Conservation (phyloP, 30 jellyfish, hydroid and myxozoan species). For the Cassiopea xamachana region DNA sequence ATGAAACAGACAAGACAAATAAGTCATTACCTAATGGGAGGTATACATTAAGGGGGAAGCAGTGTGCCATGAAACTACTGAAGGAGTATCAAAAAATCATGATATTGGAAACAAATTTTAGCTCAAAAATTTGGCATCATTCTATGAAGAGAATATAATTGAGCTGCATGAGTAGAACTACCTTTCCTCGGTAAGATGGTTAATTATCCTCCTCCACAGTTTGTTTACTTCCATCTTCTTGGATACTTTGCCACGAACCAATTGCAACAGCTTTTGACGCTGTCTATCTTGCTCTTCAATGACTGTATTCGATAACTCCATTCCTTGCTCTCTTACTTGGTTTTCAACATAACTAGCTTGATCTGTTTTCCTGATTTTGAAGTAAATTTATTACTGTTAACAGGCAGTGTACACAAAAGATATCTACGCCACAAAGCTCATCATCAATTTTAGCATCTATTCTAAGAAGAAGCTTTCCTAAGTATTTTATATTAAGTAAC, state of each 20-base stretch:
- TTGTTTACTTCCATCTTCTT: slow-evolving; percentile 87
- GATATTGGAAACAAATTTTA: no score
- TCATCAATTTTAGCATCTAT: no score
- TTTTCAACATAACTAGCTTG: slow-evolving; percentile 46
- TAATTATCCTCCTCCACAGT: slow-evolving; percentile 83
- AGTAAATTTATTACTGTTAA: not conserved
- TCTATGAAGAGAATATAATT: no score
- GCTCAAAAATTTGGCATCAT: no score
- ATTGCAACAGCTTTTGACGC: slow-evolving; percentile 82
- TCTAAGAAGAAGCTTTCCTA: no score
- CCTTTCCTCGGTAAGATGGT: slow-evolving; percentile 94
- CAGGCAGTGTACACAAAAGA: no score
- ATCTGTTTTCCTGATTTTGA: slow-evolving; percentile 43
- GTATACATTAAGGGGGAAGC: no score
- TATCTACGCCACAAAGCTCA: no score
- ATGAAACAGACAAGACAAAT: not conserved
- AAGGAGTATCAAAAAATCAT: no score
- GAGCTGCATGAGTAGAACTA: not conserved
- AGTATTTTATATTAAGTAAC: no score
- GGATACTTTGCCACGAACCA: slow-evolving; percentile 85
- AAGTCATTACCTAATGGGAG: no score
- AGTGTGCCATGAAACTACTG: no score
- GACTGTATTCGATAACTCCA: slow-evolving; percentile 83
- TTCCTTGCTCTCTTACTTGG: slow-evolving; percentile 76
- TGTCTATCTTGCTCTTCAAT: slow-evolving; percentile 96